Conservation (phyloP, 1,140 invertebrate genomes). For the Pantala flavescens region DNA sequence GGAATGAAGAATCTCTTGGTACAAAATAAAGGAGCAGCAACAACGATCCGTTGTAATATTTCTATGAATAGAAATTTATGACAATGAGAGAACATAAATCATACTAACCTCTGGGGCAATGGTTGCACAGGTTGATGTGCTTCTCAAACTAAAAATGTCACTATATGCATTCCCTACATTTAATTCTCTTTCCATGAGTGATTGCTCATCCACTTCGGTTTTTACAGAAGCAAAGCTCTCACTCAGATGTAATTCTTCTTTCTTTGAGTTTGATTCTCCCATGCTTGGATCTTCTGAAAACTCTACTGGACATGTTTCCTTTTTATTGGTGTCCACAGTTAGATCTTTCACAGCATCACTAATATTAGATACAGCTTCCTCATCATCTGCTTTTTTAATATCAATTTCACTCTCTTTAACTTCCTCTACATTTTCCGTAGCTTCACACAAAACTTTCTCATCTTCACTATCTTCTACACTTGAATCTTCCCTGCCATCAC, state of each 20-base stretch:
- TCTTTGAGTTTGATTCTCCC: slow-evolving; percentile 21
- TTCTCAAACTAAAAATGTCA: slow-evolving; percentile 35
- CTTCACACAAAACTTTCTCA: slow-evolving; percentile 26
- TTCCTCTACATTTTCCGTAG: slow-evolving; percentile 26
- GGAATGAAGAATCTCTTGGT: too few species aligned
- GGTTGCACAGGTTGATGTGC: slow-evolving; percentile 58
- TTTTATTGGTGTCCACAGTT: slow-evolving; percentile 26
- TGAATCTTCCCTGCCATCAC: slow-evolving; percentile 34
- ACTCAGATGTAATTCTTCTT: slow-evolving; percentile 24
- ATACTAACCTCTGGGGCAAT: slow-evolving; percentile 65
- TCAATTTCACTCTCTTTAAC: slow-evolving; percentile 20
- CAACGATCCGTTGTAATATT: too few species aligned
- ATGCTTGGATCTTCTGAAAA: slow-evolving; percentile 29
- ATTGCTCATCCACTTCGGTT: slow-evolving; percentile 17
- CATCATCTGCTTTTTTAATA: neutral
- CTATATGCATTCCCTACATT: slow-evolving; percentile 24
- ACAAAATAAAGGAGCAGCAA: too few species aligned
- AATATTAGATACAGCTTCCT: slow-evolving; percentile 30
- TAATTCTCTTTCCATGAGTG: slow-evolving; percentile 20
- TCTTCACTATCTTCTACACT: slow-evolving; percentile 34
- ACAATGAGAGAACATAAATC: too few species aligned
- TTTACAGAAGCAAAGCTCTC: slow-evolving; percentile 24
- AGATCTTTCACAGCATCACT: slow-evolving; percentile 22
- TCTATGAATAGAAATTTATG: too few species aligned
- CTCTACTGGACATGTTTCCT: slow-evolving; percentile 27